Conservation (phyloP, 2,113 vertebrate genomes). For the Sturnus vulgaris region DNA sequence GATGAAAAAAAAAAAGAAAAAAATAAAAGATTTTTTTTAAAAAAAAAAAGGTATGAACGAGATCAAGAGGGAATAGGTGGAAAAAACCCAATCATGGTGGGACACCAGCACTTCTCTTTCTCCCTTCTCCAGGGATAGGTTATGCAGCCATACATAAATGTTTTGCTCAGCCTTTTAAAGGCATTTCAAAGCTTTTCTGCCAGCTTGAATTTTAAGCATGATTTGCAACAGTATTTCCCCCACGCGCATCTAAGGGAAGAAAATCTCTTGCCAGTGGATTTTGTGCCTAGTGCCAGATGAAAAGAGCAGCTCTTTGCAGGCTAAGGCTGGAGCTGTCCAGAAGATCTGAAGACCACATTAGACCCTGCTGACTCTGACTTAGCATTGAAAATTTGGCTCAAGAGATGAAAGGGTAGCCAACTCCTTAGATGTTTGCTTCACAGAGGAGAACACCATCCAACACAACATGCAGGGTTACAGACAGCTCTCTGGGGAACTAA, state of each 20-base stretch:
- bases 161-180: conserved; percentile 36
- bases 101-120: background rate
- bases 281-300: background rate
- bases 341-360: background rate
- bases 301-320: background rate
- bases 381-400: background rate
- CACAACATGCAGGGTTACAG: background rate
- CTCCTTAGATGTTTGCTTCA: conserved; percentile 10
- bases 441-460: background rate
- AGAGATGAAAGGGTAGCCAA: background rate
- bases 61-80: conserved; percentile 20
- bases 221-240: background rate
- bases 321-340: background rate
- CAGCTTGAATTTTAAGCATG: conserved; percentile 34
- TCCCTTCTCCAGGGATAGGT: background rate
- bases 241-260: background rate
- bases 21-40: too few relatives aligned
- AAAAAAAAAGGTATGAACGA: background rate
- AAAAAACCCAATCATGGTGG: background rate
- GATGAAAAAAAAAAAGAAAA: background rate
- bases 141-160: background rate
- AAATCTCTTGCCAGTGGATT: background rate
- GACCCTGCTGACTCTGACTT: background rate
- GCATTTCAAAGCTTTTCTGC: conserved; percentile 13
- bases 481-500: background rate